Conservation (phyloP, 2,888 invertebrate genomes). For the Malthinus seriepunctatus region DNA sequence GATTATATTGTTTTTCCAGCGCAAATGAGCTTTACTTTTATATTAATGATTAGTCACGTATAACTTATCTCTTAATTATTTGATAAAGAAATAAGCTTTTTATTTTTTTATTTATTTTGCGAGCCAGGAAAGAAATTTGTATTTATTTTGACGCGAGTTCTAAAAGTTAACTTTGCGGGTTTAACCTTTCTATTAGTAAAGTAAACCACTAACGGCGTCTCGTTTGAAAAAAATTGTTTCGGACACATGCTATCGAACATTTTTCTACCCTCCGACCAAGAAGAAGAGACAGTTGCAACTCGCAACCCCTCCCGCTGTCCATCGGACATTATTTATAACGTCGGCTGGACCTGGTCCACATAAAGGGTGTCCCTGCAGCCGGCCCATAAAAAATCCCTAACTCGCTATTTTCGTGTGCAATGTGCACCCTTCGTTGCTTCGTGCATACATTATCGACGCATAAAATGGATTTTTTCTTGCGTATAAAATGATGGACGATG, state of each 20-base stretch:
- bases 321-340: slow-evolving; percentile 46
- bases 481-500: too few species aligned
- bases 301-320: slow-evolving; percentile 43
- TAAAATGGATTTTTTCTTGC: too few species aligned
- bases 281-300: slow-evolving; percentile 42
- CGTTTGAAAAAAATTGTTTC: slow-evolving; percentile 22
- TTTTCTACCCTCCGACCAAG: slow-evolving; percentile 26
- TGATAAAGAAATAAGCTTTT: not conserved
- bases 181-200: slow-evolving; percentile 14
- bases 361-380: slow-evolving; percentile 42
- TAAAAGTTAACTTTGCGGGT: slow-evolving; percentile 2
- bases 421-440: slow-evolving; percentile 30
- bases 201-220: slow-evolving; percentile 23
- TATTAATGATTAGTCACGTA: slow-evolving; percentile 3
- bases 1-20: slow-evolving; percentile 16
- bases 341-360: slow-evolving; percentile 49
- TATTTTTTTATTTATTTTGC: too few species aligned
- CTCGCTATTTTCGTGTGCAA: slow-evolving; percentile 43
- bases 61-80: slow-evolving; percentile 1
- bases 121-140: not conserved
- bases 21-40: not conserved
- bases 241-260: slow-evolving; percentile 28
- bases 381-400: slow-evolving; percentile 48
- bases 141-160: not conserved
- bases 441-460: slow-evolving; percentile 26